Conservation (phyloP, 2,113 vertebrate species). For the Rutilus rutilus region DNA sequence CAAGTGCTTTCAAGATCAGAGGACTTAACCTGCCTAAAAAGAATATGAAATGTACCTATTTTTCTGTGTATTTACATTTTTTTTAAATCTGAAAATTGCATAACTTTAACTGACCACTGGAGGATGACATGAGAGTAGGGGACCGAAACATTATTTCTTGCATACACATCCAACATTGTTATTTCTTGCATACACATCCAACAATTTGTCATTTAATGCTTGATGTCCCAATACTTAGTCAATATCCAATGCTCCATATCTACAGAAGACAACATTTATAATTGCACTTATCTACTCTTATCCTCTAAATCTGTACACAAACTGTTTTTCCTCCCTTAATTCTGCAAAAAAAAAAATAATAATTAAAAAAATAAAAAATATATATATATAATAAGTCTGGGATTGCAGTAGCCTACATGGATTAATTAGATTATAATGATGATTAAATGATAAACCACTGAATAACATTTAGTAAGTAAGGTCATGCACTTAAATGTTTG, state of each 20-base stretch:
- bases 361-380: too few relatives aligned
- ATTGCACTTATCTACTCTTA: not conserved
- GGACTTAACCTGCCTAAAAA: not conserved
- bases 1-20: not conserved
- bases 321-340: not conserved
- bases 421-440: not conserved
- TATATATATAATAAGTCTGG: not conserved
- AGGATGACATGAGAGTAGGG: not conserved
- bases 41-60: not conserved
- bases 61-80: not conserved
- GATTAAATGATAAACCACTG: not conserved
- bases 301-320: not conserved
- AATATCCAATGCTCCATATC: not conserved
- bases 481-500: not conserved
- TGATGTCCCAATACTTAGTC: not conserved
- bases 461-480: not conserved
- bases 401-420: not conserved
- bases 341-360: not conserved
- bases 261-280: conserved; percentile 4
- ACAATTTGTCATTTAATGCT: not conserved
- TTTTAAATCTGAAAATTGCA: not conserved
- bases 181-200: not conserved
- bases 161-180: not conserved
- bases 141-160: not conserved
- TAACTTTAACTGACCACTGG: not conserved